Conservation (phyloP, 2,797 vertebrate genomes). For the Paedocypris micromegethes region DNA sequence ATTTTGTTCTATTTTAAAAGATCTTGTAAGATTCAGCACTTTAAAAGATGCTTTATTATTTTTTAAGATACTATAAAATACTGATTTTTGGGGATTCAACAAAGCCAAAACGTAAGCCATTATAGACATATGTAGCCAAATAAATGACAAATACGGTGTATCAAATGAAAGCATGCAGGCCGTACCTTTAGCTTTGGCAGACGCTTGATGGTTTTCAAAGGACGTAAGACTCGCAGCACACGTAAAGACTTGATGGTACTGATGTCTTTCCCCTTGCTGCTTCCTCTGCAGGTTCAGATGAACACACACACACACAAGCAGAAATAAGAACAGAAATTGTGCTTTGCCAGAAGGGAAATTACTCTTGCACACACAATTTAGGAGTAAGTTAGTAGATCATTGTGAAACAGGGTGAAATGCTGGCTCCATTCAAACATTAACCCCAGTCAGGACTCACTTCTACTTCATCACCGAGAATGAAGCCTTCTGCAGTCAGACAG, state of each 20-base stretch:
- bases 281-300: constrained; percentile 69
- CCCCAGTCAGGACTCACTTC: constrained; percentile 23
- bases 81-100: too few species aligned
- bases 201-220: constrained; percentile 94
- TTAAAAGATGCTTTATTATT: too few species aligned
- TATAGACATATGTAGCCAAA: neutral
- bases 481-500: constrained; percentile 22
- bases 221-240: constrained; percentile 89
- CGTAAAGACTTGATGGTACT: constrained; percentile 95
- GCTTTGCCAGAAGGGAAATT: constrained; percentile 31
- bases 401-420: constrained; percentile 36
- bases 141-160: neutral
- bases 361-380: constrained; percentile 14
- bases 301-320: constrained; percentile 33
- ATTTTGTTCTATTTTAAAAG: too few species aligned
- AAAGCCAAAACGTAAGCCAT: too few species aligned
- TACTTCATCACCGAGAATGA: constrained; percentile 22
- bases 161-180: neutral
- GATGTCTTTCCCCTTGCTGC: constrained; percentile 90
- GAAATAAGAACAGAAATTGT: constrained; percentile 38
- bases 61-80: too few species aligned
- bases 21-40: too few species aligned
- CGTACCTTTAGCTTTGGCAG: constrained; percentile 91
- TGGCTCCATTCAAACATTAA: constrained; percentile 25
- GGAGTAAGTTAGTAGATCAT: constrained; percentile 29